Conservation (phyloP, 2,888 invertebrate genomes). For the Psylliodes chrysocephalus region DNA sequence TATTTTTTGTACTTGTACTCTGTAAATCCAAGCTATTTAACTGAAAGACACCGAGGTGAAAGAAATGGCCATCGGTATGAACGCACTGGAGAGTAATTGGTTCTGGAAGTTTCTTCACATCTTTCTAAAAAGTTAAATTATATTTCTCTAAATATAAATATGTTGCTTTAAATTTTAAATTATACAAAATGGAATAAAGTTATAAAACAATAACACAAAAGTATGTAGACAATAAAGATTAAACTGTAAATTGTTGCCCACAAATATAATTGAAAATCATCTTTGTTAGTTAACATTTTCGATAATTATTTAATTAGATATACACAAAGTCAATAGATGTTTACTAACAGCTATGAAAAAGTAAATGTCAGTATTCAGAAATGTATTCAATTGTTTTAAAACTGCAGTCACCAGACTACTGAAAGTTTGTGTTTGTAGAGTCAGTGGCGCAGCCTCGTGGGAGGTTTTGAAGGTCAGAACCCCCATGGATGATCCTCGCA, state of each 20-base stretch:
- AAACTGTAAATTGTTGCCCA: background rate
- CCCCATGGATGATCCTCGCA: too few species aligned
- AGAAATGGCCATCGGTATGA: conserved; percentile 80
- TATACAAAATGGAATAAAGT: background rate
- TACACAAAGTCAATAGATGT: too few species aligned
- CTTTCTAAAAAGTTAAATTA: conserved; percentile 63
- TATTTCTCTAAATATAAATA: background rate
- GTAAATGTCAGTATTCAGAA: too few species aligned
- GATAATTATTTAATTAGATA: too few species aligned
- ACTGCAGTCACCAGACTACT: too few species aligned
- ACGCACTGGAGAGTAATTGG: conserved; percentile 87
- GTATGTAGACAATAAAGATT: background rate
- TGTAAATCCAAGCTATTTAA: conserved; percentile 81
- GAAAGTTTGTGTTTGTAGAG: too few species aligned
- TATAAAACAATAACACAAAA: background rate
- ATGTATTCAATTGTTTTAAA: too few species aligned
- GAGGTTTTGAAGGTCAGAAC: too few species aligned
- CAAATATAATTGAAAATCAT: background rate
- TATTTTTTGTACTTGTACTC: conserved; percentile 74
- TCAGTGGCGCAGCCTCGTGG: too few species aligned
- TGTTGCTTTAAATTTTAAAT: background rate
- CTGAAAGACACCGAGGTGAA: conserved; percentile 86
- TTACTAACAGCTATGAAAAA: too few species aligned
- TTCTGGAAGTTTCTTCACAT: conserved; percentile 74
- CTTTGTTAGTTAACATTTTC: background rate